These are phyloP conservation scores for Phthorimaea operculella DNA, from an alignment of 1,140 invertebrate species.

Conservation along the genomic window DNA sequence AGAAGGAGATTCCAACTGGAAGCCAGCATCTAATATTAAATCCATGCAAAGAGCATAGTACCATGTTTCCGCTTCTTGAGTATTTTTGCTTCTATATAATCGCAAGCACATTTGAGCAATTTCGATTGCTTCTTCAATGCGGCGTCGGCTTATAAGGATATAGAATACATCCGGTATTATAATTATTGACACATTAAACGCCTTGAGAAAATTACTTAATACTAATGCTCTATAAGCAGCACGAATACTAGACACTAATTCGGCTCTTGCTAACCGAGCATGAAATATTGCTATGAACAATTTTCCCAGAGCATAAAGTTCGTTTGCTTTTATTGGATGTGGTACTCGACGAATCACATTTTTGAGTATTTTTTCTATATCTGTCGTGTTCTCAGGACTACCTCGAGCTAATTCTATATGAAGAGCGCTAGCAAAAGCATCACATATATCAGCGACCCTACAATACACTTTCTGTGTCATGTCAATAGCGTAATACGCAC, in stretches of 20 bases:
- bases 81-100: conserved; percentile 29
- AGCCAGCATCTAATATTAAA: conserved; percentile 59
- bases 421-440: conserved; percentile 43
- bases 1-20: conserved; percentile 49
- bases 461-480: conserved; percentile 41
- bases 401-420: conserved; percentile 48
- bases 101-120: conserved; percentile 35
- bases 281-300: conserved; percentile 50
- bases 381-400: conserved; percentile 32
- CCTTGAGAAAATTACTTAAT: conserved; percentile 49
- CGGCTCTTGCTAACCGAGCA: conserved; percentile 39
- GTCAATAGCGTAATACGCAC: conserved; percentile 38
- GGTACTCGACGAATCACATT: conserved; percentile 29
- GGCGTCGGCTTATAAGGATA: conserved; percentile 41
- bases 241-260: conserved; percentile 41
- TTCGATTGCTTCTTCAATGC: conserved; percentile 54
- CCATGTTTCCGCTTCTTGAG: conserved; percentile 45
- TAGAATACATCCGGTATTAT: conserved; percentile 59
- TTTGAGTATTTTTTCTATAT: conserved; percentile 40
- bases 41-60: conserved; percentile 64
- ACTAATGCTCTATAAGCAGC: conserved; percentile 51
- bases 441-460: conserved; percentile 41
- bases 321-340: conserved; percentile 37
- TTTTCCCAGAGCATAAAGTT: conserved; percentile 55
- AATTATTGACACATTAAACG: conserved; percentile 43